phyloP scores from a whole-genome alignment of 2,888 invertebrate genomes.

The Scaptomyza tumidula region DNA sequence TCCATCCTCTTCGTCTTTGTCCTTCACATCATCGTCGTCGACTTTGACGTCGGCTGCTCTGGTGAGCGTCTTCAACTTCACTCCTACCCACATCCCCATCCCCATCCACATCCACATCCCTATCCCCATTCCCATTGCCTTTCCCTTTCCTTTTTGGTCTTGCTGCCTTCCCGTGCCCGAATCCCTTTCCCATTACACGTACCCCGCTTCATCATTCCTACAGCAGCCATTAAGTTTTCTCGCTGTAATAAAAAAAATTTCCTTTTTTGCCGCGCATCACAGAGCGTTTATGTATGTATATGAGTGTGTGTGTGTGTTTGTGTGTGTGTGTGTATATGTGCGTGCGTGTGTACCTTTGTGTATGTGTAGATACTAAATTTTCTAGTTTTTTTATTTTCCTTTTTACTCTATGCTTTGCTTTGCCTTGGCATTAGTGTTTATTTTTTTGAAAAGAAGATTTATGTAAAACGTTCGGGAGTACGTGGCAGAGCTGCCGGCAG shows the following conservation, averaged over 20 bases:
- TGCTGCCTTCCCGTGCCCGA: conserved; percentile 4
- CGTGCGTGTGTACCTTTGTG: conserved; percentile 36
- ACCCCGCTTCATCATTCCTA: conserved; percentile 54
- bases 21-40: conserved; percentile 7
- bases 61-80: conserved; percentile 47
- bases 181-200: conserved; percentile 28
- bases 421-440: conserved; percentile 82
- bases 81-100: conserved; percentile 5
- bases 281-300: conserved; percentile 44
- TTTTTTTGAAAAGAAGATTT: conserved; percentile 84
- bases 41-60: conserved; percentile 43
- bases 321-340: not conserved
- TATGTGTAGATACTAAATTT: conserved; percentile 80
- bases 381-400: conserved; percentile 72
- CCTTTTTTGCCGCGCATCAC: conserved; percentile 65
- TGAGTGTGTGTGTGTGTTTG: conserved; percentile 39
- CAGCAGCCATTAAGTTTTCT: conserved; percentile 83
- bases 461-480: conserved; percentile 78
- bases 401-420: conserved; percentile 52
- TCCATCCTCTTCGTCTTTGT: conserved; percentile 6
- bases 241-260: conserved; percentile 83
- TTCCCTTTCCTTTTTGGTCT: conserved; percentile 16
- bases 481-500: conserved; percentile 26
- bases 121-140: conserved; percentile 10
- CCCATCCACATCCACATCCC: conserved; percentile 23